Base-by-base conservation (phyloP, 2,888 invertebrate species). In the Mimachlamys varia region DNA sequence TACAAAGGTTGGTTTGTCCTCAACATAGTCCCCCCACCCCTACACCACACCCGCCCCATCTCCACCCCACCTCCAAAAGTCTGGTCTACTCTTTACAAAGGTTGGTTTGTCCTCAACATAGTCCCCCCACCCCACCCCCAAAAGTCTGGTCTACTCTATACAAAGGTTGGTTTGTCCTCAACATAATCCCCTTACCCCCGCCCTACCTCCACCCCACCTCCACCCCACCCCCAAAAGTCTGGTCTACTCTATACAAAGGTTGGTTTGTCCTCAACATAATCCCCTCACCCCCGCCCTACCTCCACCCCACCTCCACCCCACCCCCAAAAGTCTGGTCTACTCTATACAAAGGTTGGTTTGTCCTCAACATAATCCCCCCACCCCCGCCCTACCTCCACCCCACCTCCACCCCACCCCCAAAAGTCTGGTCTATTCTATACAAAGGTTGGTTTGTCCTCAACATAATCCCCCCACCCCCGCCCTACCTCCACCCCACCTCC, bases 381-480 rank as follows among this genome's bases (percentile, higher is more conserved):
- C 95, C 98, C 94, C 12, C 92, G 92, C 88, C 38, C 38, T 17
- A 13, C 87, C 2, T 17, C 44, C 2, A 55, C n/a, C 98, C 97
- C 97, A 98, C 95, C 98, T 94, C 12, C 92, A 93, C 88, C 38
- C 38, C 38, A 13, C 87, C 2, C 55, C 44, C 2, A 55, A 55
- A 55, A 10, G 2, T 55, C 91, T 94, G 3, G 94, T 94, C 13
- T 55, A 55, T 10, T 55, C 55, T 22, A 55, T 55, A 55, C 55
- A 87, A n/a, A 37, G 87, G 87, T 37, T 37, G 33, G 37, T 37
- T 33, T 94, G 97, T 98, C 96, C 97, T 98, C 93, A 98, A 98
- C 95, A 97, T 98, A 94, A 98, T 98, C 97, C 97, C 98, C 95
- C n/a, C n/a, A n/a, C n/a, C n/a, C n/a, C n/a, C n/a, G n/a, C n/a